These are phyloP conservation scores for Zosterops lateralis DNA, from an alignment of 2,113 vertebrate species.

Conservation along the genomic window DNA sequence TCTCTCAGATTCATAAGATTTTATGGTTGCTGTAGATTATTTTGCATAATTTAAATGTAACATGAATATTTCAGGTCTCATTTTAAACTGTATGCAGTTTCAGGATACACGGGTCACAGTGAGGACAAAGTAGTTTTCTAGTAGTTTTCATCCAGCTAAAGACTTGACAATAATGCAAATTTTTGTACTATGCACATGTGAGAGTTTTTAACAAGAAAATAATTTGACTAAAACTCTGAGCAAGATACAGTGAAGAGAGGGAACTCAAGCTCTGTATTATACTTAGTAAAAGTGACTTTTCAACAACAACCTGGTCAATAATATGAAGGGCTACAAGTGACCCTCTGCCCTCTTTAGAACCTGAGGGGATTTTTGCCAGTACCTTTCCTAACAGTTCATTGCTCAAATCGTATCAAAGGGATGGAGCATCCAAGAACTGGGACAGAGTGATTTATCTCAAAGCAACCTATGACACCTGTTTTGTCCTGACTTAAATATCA, in stretches of 20 bases:
- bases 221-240: background rate
- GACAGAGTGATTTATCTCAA: background rate
- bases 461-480: background rate
- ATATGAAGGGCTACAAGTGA: background rate
- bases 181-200: background rate
- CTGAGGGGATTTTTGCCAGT: background rate
- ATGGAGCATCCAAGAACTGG: background rate
- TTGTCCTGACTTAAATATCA: background rate
- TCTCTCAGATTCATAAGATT: background rate
- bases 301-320: background rate
- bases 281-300: background rate
- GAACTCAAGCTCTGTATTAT: background rate
- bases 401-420: fast-evolving
- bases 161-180: background rate
- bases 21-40: background rate
- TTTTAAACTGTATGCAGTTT: background rate
- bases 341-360: background rate
- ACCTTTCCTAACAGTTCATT: background rate
- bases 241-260: background rate
- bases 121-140: background rate
- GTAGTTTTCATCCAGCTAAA: background rate
- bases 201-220: background rate
- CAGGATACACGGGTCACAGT: background rate
- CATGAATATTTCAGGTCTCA: constrained; percentile 8
- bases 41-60: constrained; percentile 46